phyloP scores from a whole-genome alignment of 2,113 vertebrate species.

The Lophochroa leadbeateri region DNA sequence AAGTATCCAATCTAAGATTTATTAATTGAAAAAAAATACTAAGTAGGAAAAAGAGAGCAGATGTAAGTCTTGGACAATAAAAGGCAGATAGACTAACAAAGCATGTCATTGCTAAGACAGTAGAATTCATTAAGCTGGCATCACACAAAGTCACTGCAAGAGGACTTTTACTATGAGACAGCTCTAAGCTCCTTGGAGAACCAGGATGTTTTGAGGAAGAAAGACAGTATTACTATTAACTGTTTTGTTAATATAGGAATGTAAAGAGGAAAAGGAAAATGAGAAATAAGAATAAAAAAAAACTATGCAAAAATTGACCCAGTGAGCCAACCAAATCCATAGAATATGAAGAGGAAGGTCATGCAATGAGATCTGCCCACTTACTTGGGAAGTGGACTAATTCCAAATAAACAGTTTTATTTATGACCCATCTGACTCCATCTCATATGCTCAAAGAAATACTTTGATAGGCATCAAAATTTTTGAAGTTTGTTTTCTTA shows the following conservation, averaged over 20 bases:
- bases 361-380: background rate
- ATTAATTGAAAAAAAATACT: background rate
- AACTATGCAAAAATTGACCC: background rate
- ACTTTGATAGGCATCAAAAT: background rate
- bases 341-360: background rate
- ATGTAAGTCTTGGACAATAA: background rate
- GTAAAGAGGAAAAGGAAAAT: background rate
- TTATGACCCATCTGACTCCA: background rate
- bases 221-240: background rate
- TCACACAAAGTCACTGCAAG: background rate
- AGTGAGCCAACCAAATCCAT: background rate
- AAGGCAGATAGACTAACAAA: background rate
- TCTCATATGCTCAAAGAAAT: background rate
- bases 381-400: background rate
- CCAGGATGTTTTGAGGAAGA: background rate
- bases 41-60: background rate
- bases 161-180: background rate
- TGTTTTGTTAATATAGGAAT: background rate
- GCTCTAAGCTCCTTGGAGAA: background rate
- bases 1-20: background rate
- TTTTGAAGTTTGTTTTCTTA: background rate
- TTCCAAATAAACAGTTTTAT: background rate
- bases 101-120: background rate
- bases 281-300: background rate
- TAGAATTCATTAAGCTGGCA: background rate